Conservation (phyloP, 2,113 vertebrate genomes). For the Romanogobio albipinnatus region DNA sequence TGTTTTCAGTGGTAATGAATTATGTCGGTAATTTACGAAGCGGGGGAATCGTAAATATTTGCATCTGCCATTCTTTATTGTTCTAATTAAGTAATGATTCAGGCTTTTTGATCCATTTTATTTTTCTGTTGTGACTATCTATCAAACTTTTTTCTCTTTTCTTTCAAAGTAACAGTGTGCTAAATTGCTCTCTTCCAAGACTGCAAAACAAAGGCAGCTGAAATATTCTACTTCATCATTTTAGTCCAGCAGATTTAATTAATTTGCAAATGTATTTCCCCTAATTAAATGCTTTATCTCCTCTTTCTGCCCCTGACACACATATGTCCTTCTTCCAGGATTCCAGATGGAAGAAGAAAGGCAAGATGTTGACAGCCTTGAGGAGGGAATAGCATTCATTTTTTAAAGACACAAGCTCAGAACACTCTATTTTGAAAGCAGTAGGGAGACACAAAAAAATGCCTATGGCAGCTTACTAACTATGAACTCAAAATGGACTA, state of each 20-base stretch:
- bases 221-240: conserved; percentile 30
- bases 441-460: background rate
- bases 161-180: background rate
- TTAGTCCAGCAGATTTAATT: conserved; percentile 11
- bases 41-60: background rate
- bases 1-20: background rate
- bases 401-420: background rate
- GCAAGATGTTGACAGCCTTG: conserved; percentile 22
- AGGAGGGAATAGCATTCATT: background rate
- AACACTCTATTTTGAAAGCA: background rate
- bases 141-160: background rate
- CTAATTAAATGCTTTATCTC: conserved; percentile 20
- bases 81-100: conserved; percentile 50
- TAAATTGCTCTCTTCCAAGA: background rate
- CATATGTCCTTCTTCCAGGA: background rate
- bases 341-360: conserved; percentile 20
- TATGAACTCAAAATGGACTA: too few relatives aligned
- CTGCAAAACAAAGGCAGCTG: background rate
- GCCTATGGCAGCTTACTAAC: background rate
- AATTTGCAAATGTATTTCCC: conserved; percentile 1
- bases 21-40: background rate
- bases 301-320: conserved; percentile 13
- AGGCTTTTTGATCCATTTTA: conserved; percentile 14
- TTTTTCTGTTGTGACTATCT: background rate
- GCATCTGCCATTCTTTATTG: conserved; percentile 24